These are phyloP conservation scores for Troides helena DNA, from an alignment of 2,888 invertebrate genomes.

Conservation along the genomic window DNA sequence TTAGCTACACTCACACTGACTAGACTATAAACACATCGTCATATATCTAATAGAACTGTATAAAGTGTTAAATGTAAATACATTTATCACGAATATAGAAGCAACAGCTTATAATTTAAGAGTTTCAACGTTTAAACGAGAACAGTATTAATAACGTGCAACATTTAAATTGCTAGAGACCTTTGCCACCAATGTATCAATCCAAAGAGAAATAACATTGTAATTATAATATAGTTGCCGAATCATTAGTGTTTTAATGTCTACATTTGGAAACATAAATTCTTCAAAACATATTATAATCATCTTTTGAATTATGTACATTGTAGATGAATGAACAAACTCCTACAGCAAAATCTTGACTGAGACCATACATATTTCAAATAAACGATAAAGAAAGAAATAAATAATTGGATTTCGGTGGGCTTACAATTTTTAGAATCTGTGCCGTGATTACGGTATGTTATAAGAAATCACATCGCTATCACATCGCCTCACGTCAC, in stretches of 20 bases:
- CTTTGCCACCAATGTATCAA: conserved; percentile 68
- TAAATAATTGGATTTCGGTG: background rate
- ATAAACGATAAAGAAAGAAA: background rate
- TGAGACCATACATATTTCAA: too few relatives aligned
- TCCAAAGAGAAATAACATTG: conserved; percentile 37
- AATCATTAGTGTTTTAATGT: background rate
- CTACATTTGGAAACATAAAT: background rate
- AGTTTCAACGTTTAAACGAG: conserved; percentile 23
- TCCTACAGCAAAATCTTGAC: too few relatives aligned
- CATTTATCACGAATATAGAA: conserved; percentile 22
- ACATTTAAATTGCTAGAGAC: conserved; percentile 25
- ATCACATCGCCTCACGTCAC: background rate
- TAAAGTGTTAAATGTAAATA: conserved; percentile 23
- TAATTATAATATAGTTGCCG: conserved; percentile 1
- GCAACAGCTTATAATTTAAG: conserved; percentile 20
- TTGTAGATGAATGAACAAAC: too few relatives aligned
- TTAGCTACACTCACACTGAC: conserved; percentile 22
- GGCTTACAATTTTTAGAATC: background rate
- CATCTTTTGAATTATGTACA: too few relatives aligned
- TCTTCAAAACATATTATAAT: too few relatives aligned
- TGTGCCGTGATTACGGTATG: background rate
- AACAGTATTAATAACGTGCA: conserved; percentile 25
- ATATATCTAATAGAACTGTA: conserved; percentile 4
- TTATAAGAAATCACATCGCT: too few relatives aligned
- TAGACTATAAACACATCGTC: conserved; percentile 9